Evolutionary conservation across 1,140 invertebrate genomes (phyloP), one percentile per base, ranked within the genome.

Genomic region (Musca domestica): DNA sequence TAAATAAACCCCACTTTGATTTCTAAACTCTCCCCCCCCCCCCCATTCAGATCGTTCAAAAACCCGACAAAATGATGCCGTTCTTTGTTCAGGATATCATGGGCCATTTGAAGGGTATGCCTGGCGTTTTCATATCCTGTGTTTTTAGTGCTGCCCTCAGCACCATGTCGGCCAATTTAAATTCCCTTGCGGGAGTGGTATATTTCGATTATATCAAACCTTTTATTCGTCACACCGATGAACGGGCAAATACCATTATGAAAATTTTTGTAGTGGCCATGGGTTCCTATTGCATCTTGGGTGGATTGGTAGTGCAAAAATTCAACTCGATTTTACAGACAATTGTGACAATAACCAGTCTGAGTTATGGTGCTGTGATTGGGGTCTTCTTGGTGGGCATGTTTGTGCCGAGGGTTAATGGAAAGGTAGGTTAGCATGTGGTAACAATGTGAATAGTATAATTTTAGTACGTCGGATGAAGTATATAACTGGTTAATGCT

Each of bases 341-440:
- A 7, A 83, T 83, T 19, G 85, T 86, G 67, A 89, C 86, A 68
- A 77, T 89, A 19, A 82, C 84, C 0, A 85, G 87, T 10, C 87
- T 89, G 51, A 88, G 86, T 6, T 85, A 85, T 1, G 91, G 91
- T 20, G 88, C 91, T 3, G 81, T 92, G 20, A 80, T 92, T 1
- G 90, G 90, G 9, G 84, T 91, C 1, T 93, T 92, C 71, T 86
- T 88, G 1, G 75, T 92, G 0, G 91, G 90, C 54, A 89, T 92
- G 86, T 87, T 92, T 65, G 87, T 88, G 67, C 90, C 90, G 0
- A 84, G 83, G 68, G 87, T 87, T 0, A 91, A 90, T 76, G 81
- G 85, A 20, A 83, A 77, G 76, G 89, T 90, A 84, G 71, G 73
- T 52, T 1, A 23, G 2, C 19, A 2, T 54, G 17, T n/a, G n/a